Evolutionary conservation across 53 echinoderm and acorn worm genomes (phyloP), one percentile per base, ranked within the genome.

Genomic region (Luidia sarsii): DNA sequence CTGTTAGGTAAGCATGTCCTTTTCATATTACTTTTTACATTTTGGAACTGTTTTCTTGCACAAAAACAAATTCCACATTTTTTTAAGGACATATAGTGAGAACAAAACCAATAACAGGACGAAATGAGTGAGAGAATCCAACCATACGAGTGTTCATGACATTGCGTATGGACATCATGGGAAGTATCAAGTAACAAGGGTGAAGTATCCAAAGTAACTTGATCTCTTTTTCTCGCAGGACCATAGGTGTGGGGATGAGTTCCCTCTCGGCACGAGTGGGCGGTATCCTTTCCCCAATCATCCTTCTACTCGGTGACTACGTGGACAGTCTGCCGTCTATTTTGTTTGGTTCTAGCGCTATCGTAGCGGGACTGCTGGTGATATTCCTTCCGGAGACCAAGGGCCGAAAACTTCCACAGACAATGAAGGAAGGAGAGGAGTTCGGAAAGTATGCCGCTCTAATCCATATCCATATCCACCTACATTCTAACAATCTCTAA

Each of bases 1-100:
- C 94, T 20, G 77, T 94, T 28, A 94, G 94, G 94, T 94, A 75
- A 62, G 59, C 30, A 9, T 3, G 10, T 60, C 3, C 8, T 11
- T 60, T 9, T 2, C 14, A 3, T 25, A 6, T 31, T 28, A 6
- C 28, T 9, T 59, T 9, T 6, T 15, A 51, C n/a, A n/a, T n/a
- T n/a, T n/a, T n/a, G n/a, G n/a, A n/a, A n/a, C n/a, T n/a, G n/a
- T n/a, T n/a, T n/a, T n/a, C n/a, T n/a, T n/a, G n/a, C n/a, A n/a
- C n/a, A n/a, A n/a, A n/a, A n/a, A n/a, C n/a, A n/a, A n/a, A n/a
- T n/a, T n/a, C n/a, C n/a, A n/a, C n/a, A n/a, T n/a, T n/a, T n/a
- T n/a, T n/a, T n/a, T n/a, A n/a, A n/a, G n/a, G n/a, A n/a, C n/a
- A n/a, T n/a, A n/a, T n/a, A n/a, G n/a, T n/a, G n/a, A n/a, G n/a